Conservation (phyloP, 2,888 invertebrate species). For the Selenia dentaria region DNA sequence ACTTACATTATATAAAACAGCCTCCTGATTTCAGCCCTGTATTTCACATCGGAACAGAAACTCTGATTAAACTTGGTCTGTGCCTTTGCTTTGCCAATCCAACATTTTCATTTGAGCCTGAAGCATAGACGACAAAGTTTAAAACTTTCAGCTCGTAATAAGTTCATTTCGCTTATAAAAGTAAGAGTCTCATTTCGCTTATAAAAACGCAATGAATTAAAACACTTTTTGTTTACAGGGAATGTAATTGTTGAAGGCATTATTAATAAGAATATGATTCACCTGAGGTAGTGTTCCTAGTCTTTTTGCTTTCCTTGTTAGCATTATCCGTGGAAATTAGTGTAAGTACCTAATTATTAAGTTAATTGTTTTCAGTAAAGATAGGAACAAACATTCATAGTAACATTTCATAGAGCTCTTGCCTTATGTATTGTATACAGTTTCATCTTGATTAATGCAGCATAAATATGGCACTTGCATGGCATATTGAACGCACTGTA, state of each 20-base stretch:
- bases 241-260: no score
- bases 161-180: background rate
- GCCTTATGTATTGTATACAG: background rate
- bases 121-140: background rate
- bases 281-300: no score
- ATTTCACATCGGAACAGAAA: slow-evolving; percentile 9
- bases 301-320: no score
- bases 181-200: background rate
- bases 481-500: slow-evolving; percentile 45
- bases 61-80: slow-evolving; percentile 29
- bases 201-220: background rate
- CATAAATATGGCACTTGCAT: slow-evolving; percentile 51
- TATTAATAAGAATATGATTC: no score
- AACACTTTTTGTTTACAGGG: background rate
- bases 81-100: slow-evolving; percentile 14
- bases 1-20: no score
- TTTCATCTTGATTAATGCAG: slow-evolving; percentile 35
- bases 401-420: no score
- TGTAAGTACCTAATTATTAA: no score
- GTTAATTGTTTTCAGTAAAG: no score
- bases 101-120: slow-evolving; percentile 11
- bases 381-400: no score
- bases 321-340: no score
- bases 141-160: slow-evolving; percentile 8
- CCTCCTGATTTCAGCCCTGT: background rate